Percentiles rank a stretch among this genome's conserved stretches.
Conservation (phyloP, 2,113 vertebrate species). For the Ceyx margarethae region DNA sequence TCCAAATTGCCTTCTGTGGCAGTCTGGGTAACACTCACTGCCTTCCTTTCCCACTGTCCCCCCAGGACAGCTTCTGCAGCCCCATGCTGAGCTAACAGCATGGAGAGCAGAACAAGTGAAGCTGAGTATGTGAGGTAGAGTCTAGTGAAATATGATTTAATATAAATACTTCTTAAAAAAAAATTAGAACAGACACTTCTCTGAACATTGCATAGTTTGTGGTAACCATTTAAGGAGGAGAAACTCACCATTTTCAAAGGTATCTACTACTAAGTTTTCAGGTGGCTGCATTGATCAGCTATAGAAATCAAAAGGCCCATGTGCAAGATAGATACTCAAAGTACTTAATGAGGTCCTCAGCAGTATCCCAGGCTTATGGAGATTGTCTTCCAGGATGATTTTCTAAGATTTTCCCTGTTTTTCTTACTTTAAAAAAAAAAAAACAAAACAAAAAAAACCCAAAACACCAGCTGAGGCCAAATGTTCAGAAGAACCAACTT, state of each 20-base stretch:
- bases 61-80: background rate
- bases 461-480: background rate
- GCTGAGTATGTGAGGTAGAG: background rate
- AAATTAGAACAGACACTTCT: background rate
- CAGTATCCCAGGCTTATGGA: background rate
- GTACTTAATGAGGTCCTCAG: background rate
- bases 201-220: background rate
- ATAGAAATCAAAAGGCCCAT: background rate
- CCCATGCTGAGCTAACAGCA: background rate
- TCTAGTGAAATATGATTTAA: background rate
- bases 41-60: background rate
- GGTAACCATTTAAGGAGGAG: background rate
- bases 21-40: background rate
- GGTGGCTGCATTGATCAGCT: background rate
- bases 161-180: background rate
- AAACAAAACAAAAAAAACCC: too few species aligned
- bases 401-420: rapidly evolving
- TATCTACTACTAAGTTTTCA: background rate
- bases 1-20: background rate
- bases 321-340: background rate
- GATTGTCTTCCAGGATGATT: background rate
- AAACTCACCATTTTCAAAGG: background rate
- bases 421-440: background rate
- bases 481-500: background rate
- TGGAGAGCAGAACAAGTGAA: background rate